Percentiles rank a stretch among this genome's conserved stretches.
These are phyloP conservation scores for Coranthus polyacanthus DNA, from an alignment of 2,797 vertebrate genomes.

Conservation along the genomic window DNA sequence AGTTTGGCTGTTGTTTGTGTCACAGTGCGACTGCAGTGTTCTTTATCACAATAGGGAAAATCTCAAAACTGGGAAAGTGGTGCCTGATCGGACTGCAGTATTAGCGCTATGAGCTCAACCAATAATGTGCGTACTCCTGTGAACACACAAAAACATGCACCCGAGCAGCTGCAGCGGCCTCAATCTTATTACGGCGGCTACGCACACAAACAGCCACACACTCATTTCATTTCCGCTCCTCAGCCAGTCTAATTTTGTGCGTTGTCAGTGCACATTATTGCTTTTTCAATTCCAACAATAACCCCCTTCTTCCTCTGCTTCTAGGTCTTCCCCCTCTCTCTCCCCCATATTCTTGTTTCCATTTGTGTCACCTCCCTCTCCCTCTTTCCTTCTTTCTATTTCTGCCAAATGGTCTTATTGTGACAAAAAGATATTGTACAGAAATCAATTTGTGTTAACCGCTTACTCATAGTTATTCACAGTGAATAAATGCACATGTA, in stretches of 20 bases:
- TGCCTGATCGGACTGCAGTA: conserved; percentile 47
- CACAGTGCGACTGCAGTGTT: conserved; percentile 3
- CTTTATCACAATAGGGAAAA: conserved; percentile 10
- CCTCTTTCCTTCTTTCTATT: neutral
- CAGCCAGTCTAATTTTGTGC: conserved; percentile 66
- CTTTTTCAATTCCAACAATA: conserved; percentile 69
- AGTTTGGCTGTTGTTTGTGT: conserved; percentile 9
- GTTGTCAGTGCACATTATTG: conserved; percentile 69
- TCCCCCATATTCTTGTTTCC: neutral
- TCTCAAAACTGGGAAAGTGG: conserved; percentile 1
- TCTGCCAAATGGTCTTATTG: conserved; percentile 7
- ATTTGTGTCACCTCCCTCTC: conserved; percentile 15
- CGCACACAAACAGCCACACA: conserved; percentile 32
- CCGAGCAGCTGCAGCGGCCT: conserved; percentile 34
- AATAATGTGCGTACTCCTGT: conserved; percentile 28
- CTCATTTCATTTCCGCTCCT: conserved; percentile 70
- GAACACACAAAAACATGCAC: conserved; percentile 46
- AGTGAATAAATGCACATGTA: neutral
- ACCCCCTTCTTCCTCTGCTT: conserved; percentile 39
- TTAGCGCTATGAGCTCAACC: conserved; percentile 42
- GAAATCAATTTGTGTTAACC: conserved; percentile 19
- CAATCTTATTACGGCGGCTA: conserved; percentile 50
- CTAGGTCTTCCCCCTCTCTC: conserved; percentile 9
- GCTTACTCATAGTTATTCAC: conserved; percentile 10
- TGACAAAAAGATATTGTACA: conserved; percentile 20